Conservation (phyloP, 1,140 invertebrate species). For the Drosophila bipectinata region DNA sequence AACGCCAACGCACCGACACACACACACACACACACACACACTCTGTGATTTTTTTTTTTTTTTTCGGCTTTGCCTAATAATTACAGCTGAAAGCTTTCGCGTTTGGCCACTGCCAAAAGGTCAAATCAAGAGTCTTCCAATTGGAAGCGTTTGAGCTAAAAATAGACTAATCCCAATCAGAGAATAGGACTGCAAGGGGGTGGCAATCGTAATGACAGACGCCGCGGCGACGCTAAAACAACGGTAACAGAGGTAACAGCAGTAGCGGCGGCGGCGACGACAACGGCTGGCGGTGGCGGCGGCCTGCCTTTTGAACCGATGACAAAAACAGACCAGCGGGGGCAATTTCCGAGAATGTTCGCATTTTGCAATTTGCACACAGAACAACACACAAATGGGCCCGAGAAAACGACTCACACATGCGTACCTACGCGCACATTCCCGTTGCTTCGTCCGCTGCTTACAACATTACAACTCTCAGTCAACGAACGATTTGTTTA, state of each 20-base stretch:
- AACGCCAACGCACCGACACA: constrained; percentile 27
- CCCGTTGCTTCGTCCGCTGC: not conserved
- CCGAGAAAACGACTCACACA: not conserved
- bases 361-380: constrained; percentile 61
- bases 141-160: constrained; percentile 63
- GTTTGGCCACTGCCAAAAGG: constrained; percentile 47
- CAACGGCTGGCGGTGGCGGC: not conserved
- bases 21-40: constrained; percentile 16
- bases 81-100: constrained; percentile 60
- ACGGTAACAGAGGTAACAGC: constrained; percentile 18
- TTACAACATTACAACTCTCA: not conserved
- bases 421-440: not conserved
- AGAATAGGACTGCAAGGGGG: constrained; percentile 18
- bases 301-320: constrained; percentile 33
- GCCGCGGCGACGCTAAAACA: constrained; percentile 48
- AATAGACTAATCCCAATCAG: constrained; percentile 47
- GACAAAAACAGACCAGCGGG: constrained; percentile 54
- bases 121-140: constrained; percentile 66
- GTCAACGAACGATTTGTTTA: not conserved
- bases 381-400: not conserved
- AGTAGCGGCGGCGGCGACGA: constrained; percentile 11
- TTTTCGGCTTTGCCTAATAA: constrained; percentile 47
- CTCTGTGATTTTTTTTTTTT: not conserved
- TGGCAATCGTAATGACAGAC: constrained; percentile 55
- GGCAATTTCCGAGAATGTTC: constrained; percentile 50